These are phyloP conservation scores for Halcyon smyrnensis DNA, from an alignment of 2,797 vertebrate species.

Conservation along the genomic window DNA sequence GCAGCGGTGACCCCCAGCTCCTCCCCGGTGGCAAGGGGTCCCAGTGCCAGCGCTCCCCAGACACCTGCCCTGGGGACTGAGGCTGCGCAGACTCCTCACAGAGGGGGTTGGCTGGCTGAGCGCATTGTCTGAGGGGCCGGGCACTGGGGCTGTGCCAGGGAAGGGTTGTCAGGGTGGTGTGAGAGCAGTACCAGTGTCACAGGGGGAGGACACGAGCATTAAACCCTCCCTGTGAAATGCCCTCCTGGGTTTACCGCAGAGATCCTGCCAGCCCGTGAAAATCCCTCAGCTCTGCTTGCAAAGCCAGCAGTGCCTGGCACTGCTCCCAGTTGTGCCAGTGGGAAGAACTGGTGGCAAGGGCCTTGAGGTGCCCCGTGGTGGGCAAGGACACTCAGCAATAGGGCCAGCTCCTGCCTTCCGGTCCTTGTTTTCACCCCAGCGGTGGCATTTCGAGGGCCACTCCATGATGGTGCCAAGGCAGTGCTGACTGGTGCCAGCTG, in stretches of 20 bases:
- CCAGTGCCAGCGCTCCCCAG: background rate
- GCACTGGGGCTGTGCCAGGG: background rate
- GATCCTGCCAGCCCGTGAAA: background rate
- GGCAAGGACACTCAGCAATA: rapidly evolving
- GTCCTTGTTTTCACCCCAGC: rapidly evolving
- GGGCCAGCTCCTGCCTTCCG: background rate
- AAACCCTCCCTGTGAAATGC: background rate
- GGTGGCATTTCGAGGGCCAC: background rate
- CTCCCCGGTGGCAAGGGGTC: background rate
- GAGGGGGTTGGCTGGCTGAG: no score
- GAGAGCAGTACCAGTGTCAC: rapidly evolving
- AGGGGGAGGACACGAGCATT: rapidly evolving
- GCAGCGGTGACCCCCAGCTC: rapidly evolving
- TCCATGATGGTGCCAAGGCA: background rate
- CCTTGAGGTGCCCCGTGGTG: rapidly evolving
- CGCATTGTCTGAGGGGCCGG: rapidly evolving
- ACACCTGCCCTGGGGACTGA: background rate
- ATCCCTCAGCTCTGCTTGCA: rapidly evolving
- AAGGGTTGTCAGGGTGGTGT: rapidly evolving
- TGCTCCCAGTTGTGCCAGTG: rapidly evolving
- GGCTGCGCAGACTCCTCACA: background rate
- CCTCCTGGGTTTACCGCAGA: background rate
- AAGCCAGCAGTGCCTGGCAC: background rate
- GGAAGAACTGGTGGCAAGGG: background rate
- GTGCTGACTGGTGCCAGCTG: background rate